phyloP scores from a whole-genome alignment of 2,888 invertebrate genomes.

The Dasypogon diadema region DNA sequence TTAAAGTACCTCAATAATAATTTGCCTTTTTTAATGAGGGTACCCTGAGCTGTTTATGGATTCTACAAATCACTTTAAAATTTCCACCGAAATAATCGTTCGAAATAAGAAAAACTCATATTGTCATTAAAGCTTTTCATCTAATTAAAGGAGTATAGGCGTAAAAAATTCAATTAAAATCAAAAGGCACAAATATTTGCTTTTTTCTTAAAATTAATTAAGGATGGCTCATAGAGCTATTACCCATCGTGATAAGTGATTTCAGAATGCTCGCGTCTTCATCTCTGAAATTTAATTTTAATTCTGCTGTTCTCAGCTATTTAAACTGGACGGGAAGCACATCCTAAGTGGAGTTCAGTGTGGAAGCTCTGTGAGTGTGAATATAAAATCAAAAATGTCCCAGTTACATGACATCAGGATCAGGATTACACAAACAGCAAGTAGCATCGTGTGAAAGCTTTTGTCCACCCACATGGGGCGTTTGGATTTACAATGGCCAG shows the following conservation, averaged over 20 bases:
- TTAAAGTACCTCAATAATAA: too few species aligned
- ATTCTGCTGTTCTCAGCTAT: conserved; percentile 42
- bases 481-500: conserved; percentile 8
- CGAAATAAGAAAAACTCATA: too few species aligned
- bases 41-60: too few species aligned
- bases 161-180: conserved; percentile 24
- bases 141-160: neutral
- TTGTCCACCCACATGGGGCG: neutral
- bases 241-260: conserved; percentile 18
- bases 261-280: conserved; percentile 44
- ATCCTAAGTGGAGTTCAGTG: neutral
- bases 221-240: conserved; percentile 27
- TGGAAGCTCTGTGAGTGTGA: conserved; percentile 14
- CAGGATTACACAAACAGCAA: conserved; percentile 13
- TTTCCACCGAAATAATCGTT: too few species aligned
- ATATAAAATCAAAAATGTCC: conserved; percentile 24
- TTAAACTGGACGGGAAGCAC: neutral
- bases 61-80: too few species aligned
- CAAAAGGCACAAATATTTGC: conserved; percentile 15
- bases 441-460: neutral
- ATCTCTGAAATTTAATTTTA: conserved; percentile 23
- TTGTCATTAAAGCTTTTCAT: neutral
- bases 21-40: too few species aligned
- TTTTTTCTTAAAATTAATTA: conserved; percentile 29
- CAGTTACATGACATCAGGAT: conserved; percentile 10